These are phyloP conservation scores for Hemicordylus capensis DNA, from an alignment of 2,113 vertebrate genomes.

Conservation along the genomic window DNA sequence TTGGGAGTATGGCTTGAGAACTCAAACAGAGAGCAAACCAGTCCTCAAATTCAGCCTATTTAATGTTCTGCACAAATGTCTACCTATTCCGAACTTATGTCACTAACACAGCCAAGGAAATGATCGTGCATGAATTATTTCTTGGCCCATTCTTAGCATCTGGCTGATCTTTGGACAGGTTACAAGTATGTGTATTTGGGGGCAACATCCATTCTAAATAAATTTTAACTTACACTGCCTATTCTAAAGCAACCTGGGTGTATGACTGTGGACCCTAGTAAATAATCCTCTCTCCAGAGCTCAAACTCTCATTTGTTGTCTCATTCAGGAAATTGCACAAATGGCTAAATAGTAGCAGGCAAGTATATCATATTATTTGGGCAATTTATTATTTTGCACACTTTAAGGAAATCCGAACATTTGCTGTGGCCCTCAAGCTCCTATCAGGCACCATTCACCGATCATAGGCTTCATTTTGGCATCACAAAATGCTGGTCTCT, in stretches of 20 bases:
- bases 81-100: neutral
- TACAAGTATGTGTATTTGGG: neutral
- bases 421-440: neutral
- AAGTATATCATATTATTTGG: neutral
- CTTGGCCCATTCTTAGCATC: neutral
- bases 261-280: neutral
- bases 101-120: neutral
- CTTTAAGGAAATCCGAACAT: neutral
- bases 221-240: neutral
- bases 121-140: neutral
- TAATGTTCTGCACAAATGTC: neutral
- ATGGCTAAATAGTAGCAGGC: neutral
- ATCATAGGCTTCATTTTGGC: constrained; percentile 43
- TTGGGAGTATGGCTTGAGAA: neutral
- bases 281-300: neutral
- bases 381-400: neutral
- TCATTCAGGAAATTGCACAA: neutral
- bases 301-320: neutral
- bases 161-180: neutral
- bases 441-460: neutral
- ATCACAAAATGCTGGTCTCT: constrained; percentile 24
- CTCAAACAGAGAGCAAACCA: neutral
- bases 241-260: neutral
- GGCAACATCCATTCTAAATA: neutral
- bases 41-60: neutral